Evolutionary conservation across 2,888 invertebrate species (phyloP).

Genomic region (Pomacea canaliculata): DNA sequence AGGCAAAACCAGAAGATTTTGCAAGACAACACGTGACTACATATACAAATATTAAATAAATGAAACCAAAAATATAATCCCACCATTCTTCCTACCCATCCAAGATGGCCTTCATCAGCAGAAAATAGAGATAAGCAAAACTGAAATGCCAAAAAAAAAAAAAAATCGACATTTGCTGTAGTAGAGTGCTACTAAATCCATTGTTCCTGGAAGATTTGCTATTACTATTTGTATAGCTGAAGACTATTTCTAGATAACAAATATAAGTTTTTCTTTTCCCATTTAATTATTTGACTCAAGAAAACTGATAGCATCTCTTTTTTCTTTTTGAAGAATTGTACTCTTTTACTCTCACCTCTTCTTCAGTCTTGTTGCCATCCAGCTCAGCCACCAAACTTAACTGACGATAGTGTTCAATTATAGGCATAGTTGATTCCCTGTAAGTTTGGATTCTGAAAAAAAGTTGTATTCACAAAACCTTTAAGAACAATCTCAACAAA

Average conservation of each 20-base stretch:
- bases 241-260: too few species aligned
- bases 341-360: conserved; percentile 73
- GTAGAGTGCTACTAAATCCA: not conserved
- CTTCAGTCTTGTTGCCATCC: conserved; percentile 78
- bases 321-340: conserved; percentile 1
- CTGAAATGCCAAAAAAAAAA: not conserved
- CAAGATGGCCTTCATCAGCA: too few species aligned
- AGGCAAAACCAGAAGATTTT: too few species aligned
- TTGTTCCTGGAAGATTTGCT: too few species aligned
- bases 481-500: not conserved
- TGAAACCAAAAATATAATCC: too few species aligned
- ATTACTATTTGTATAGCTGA: too few species aligned
- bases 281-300: not conserved
- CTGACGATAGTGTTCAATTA: conserved; percentile 84
- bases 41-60: too few species aligned
- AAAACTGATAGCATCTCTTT: not conserved
- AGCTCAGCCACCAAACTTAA: conserved; percentile 81
- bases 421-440: conserved; percentile 87
- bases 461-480: not conserved
- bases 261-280: not conserved
- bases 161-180: not conserved
- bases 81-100: too few species aligned
- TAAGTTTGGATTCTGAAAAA: conserved; percentile 80
- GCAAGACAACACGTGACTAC: too few species aligned
- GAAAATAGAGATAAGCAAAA: not conserved